A percentile compares a stretch with the other conserved stretches of the same genome.
phyloP scores from a whole-genome alignment of 2,888 invertebrate genomes.

The Lasioglossum calceatum region DNA sequence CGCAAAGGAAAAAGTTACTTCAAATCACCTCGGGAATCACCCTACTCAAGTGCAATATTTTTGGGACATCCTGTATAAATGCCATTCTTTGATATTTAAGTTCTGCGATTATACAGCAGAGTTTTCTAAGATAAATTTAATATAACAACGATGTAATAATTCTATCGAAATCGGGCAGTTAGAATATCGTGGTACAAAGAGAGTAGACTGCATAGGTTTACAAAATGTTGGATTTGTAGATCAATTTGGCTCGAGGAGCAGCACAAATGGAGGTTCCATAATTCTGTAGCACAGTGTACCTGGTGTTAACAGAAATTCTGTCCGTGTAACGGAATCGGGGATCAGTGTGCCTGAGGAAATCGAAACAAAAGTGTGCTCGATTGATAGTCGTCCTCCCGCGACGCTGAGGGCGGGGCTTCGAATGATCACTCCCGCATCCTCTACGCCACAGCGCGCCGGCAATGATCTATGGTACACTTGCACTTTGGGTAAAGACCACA shows the following conservation, averaged over 20 bases:
- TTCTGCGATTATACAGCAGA: too few species aligned
- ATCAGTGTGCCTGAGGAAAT: background rate
- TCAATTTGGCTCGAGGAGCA: background rate
- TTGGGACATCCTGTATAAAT: too few species aligned
- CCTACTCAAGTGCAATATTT: too few species aligned
- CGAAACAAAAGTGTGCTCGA: slow-evolving; percentile 4
- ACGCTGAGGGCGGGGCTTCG: background rate
- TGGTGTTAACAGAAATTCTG: background rate
- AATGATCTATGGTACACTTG: slow-evolving; percentile 46
- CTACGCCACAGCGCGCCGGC: background rate
- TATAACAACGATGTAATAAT: too few species aligned
- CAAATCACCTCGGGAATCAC: too few species aligned
- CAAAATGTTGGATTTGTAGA: background rate
- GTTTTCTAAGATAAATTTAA: too few species aligned
- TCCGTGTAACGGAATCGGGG: background rate
- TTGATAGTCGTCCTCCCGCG: slow-evolving; percentile 7
- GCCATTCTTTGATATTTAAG: too few species aligned
- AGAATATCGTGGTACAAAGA: too few species aligned
- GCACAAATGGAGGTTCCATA: background rate
- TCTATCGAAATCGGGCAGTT: too few species aligned
- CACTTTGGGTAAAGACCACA: slow-evolving; percentile 58
- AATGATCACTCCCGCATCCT: background rate
- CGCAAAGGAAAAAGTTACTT: too few species aligned
- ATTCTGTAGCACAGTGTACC: background rate
- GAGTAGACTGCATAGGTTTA: too few species aligned